Percentiles rank a stretch among this genome's conserved stretches.
Evolutionary conservation across 2,113 vertebrate species (phyloP).

Genomic region (Kryptolebias marmoratus): DNA sequence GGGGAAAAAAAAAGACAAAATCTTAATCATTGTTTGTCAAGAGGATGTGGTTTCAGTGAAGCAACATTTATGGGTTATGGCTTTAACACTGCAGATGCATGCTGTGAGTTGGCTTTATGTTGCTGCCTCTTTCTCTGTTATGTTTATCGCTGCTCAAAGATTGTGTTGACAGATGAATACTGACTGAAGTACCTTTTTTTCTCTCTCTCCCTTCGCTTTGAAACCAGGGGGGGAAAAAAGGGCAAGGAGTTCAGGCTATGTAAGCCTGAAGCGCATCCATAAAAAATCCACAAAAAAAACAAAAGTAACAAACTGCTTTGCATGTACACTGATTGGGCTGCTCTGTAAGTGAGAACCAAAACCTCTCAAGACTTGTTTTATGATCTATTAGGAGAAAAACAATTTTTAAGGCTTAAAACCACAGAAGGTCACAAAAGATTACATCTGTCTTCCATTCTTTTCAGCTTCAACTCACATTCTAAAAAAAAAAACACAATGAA

Average conservation of each 20-base stretch:
- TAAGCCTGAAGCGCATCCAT: constrained; percentile 20
- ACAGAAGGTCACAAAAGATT: too few species aligned
- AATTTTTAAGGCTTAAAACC: too few species aligned
- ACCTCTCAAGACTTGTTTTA: too few species aligned
- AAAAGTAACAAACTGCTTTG: constrained; percentile 29
- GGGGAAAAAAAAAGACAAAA: constrained; percentile 3
- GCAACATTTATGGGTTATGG: constrained; percentile 10
- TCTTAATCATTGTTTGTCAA: constrained; percentile 20
- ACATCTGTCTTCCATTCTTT: too few species aligned
- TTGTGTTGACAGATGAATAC: constrained; percentile 59
- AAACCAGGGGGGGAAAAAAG: constrained; percentile 39
- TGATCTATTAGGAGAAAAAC: too few species aligned
- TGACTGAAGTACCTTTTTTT: constrained; percentile 49
- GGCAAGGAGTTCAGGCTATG: constrained; percentile 74
- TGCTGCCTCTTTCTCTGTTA: constrained; percentile 29
- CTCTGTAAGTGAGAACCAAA: too few species aligned
- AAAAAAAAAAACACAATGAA: too few species aligned
- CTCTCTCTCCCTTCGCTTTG: constrained; percentile 41
- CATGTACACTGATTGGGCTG: constrained; percentile 47
- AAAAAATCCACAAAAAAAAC: too few species aligned
- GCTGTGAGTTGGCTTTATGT: constrained; percentile 12
- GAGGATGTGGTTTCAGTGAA: constrained; percentile 23
- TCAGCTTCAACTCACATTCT: too few species aligned
- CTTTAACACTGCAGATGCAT: constrained; percentile 27
- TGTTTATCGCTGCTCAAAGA: constrained; percentile 65